Conservation (phyloP, 2,888 invertebrate genomes). For the Stegophylla sp. region DNA sequence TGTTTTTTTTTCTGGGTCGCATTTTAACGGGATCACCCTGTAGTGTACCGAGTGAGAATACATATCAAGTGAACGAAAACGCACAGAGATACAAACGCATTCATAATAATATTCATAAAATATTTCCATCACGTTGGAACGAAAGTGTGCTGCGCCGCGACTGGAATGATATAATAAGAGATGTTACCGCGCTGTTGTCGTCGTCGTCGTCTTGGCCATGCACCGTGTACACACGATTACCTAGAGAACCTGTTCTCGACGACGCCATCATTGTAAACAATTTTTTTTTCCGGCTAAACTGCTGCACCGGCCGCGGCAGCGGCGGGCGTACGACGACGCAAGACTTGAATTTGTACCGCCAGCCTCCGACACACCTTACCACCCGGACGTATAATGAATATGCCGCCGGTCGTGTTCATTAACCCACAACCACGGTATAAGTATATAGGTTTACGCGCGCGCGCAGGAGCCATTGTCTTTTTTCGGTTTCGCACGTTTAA, state of each 20-base stretch:
- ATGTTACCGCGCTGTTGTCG: conserved; percentile 6
- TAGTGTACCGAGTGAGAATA: no score
- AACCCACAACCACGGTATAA: not conserved
- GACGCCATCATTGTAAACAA: conserved; percentile 44
- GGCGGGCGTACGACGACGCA: not conserved
- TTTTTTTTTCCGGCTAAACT: not conserved
- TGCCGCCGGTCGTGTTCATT: conserved; percentile 22
- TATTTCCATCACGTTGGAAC: conserved; percentile 51
- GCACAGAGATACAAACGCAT: no score
- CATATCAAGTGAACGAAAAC: no score
- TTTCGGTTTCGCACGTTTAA: conserved; percentile 39
- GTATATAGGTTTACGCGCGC: no score
- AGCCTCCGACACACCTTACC: conserved; percentile 15
- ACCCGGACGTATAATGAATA: no score
- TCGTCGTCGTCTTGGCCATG: not conserved
- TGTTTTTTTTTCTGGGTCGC: no score
- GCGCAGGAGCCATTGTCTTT: conserved; percentile 27
- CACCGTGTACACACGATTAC: not conserved
- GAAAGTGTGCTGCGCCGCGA: conserved; percentile 42
- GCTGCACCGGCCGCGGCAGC: not conserved
- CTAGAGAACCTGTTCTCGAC: conserved; percentile 31
- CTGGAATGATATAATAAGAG: conserved; percentile 25
- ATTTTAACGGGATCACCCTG: no score
- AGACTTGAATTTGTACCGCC: conserved; percentile 22
- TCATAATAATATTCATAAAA: conserved; percentile 24